These are phyloP conservation scores for Eumacrocentrus americanus DNA, from an alignment of 2,888 invertebrate genomes.

Conservation along the genomic window DNA sequence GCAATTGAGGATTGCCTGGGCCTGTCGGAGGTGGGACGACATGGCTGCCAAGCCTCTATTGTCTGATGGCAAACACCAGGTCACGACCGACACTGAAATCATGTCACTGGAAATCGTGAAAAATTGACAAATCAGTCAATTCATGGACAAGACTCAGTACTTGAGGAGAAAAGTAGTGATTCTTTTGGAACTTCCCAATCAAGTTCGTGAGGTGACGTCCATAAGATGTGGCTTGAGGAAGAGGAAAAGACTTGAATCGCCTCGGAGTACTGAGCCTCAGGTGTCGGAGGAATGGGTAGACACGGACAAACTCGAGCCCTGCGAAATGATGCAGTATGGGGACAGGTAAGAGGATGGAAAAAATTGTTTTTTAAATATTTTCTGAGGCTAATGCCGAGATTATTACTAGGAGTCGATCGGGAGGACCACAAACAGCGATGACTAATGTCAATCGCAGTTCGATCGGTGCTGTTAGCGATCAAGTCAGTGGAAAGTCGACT, in stretches of 20 bases:
- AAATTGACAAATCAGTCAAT: conserved; percentile 85
- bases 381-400: conserved; percentile 75
- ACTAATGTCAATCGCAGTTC: conserved; percentile 58
- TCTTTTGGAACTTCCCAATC: conserved; percentile 90
- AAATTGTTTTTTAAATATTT: not conserved
- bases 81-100: conserved; percentile 97
- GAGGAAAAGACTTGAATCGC: conserved; percentile 90
- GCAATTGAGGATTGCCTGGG: conserved; percentile 91
- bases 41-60: conserved; percentile 86
- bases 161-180: conserved; percentile 92
- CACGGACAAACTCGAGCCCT: conserved; percentile 92
- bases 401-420: conserved; percentile 81
- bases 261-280: conserved; percentile 92
- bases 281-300: conserved; percentile 96
- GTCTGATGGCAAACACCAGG: conserved; percentile 84
- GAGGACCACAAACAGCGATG: conserved; percentile 66
- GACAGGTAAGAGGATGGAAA: conserved; percentile 70
- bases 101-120: conserved; percentile 90
- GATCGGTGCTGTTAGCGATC: conserved; percentile 45
- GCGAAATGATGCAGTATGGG: conserved; percentile 95
- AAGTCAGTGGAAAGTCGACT: conserved; percentile 67
- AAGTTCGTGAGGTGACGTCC: conserved; percentile 91
- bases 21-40: conserved; percentile 95
- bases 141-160: conserved; percentile 89
- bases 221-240: conserved; percentile 92